phyloP scores from a whole-genome alignment of 1,140 invertebrate species.

The Penaeus japonicus region DNA sequence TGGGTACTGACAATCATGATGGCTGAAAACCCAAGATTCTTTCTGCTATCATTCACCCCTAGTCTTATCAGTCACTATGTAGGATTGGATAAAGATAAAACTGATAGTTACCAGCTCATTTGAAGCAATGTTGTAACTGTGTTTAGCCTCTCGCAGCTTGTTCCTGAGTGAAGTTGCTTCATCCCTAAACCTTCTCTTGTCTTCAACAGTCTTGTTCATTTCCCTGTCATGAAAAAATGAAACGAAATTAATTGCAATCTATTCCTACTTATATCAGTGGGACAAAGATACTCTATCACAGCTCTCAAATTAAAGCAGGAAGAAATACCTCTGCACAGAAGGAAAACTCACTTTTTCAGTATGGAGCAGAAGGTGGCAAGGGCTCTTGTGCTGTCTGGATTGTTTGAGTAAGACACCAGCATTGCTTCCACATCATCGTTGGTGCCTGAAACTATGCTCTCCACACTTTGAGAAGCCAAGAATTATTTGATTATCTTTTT shows the following conservation, averaged over 20 bases:
- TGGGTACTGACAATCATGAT: too few species aligned
- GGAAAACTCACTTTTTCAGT: slow-evolving; percentile 31
- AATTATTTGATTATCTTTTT: too few species aligned
- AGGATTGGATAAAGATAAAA: too few species aligned
- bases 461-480: not conserved
- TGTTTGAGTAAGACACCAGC: not conserved
- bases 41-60: too few species aligned
- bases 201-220: slow-evolving; percentile 8
- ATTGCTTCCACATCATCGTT: slow-evolving; percentile 15
- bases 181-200: not conserved
- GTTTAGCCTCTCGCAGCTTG: not conserved
- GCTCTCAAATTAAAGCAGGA: too few species aligned
- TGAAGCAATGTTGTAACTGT: not conserved
- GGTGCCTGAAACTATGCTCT: not conserved
- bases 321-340: too few species aligned
- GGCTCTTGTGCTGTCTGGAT: not conserved
- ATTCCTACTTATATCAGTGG: not conserved
- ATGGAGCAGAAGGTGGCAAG: slow-evolving; percentile 16
- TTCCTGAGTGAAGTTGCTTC: not conserved
- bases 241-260: not conserved
- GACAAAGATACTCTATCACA: too few species aligned
- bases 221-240: not conserved
- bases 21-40: too few species aligned
- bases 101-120: not conserved
- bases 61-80: too few species aligned